Percentiles rank a stretch among this genome's conserved stretches.
These are phyloP conservation scores for Zygothrica quintamaculata DNA, from an alignment of 2,888 invertebrate genomes.

Conservation along the genomic window DNA sequence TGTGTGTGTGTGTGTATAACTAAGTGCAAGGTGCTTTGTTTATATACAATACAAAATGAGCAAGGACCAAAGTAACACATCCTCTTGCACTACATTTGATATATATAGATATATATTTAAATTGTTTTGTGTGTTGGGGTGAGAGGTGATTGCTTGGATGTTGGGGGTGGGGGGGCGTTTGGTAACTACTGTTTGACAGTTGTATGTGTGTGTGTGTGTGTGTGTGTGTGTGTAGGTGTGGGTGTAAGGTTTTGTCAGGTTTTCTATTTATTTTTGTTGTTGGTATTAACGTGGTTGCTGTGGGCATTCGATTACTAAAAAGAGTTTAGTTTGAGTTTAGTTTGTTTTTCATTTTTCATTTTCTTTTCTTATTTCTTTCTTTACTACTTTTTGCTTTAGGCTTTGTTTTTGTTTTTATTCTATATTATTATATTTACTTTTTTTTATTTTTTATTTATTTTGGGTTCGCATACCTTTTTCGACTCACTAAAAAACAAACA, in stretches of 20 bases:
- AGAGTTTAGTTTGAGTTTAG: too few relatives aligned
- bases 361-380: too few relatives aligned
- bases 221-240: constrained; percentile 24
- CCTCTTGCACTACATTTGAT: constrained; percentile 53
- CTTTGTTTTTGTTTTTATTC: constrained; percentile 10
- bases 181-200: background rate
- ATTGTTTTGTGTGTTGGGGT: background rate
- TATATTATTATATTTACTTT: constrained; percentile 13
- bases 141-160: background rate
- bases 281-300: too few relatives aligned
- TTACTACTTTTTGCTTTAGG: constrained; percentile 28
- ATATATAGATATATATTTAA: constrained; percentile 1
- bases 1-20: constrained; percentile 19
- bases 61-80: constrained; percentile 54
- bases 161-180: background rate
- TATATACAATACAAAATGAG: constrained; percentile 50
- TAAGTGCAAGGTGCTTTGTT: constrained; percentile 32
- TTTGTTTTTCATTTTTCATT: too few relatives aligned
- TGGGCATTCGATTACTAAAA: too few relatives aligned
- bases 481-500: constrained; percentile 83
- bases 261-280: constrained; percentile 25
- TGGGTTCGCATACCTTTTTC: constrained; percentile 82
- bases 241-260: constrained; percentile 28
- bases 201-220: constrained; percentile 27
- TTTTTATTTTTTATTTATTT: constrained; percentile 56